phyloP scores from a whole-genome alignment of 2,797 vertebrate species.

The Nasua narica region DNA sequence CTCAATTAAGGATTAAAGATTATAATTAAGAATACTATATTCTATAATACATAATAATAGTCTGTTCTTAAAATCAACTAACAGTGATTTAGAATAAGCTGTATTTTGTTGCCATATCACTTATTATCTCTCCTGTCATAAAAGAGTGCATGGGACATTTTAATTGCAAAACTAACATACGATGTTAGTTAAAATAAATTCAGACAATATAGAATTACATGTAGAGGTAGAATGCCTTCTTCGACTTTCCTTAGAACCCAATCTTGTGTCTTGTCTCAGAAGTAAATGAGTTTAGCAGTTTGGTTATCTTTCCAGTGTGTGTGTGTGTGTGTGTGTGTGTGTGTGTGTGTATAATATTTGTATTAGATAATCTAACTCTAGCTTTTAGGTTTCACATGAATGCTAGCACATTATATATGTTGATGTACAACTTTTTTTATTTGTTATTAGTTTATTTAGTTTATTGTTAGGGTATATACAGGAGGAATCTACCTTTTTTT shows the following conservation, averaged over 20 bases:
- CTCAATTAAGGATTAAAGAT: not conserved
- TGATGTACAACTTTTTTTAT: not conserved
- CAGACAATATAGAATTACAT: not conserved
- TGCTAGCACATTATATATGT: not conserved
- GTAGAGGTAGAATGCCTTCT: not conserved
- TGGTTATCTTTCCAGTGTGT: not conserved
- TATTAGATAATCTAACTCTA: not conserved
- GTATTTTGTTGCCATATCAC: not conserved
- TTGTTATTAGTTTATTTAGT: not conserved
- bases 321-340: not conserved
- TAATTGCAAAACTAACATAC: not conserved
- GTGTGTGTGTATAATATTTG: not conserved
- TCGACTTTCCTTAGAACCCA: not conserved
- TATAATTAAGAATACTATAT: not conserved
- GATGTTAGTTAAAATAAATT: conserved; percentile 12
- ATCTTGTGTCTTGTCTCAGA: not conserved
- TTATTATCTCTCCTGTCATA: not conserved
- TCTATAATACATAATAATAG: not conserved
- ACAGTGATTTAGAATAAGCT: not conserved
- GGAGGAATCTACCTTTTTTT: not conserved
- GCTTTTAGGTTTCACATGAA: conserved; percentile 9
- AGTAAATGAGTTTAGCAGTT: not conserved
- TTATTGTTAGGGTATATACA: not conserved
- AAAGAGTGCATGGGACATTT: not conserved
- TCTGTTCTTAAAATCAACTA: not conserved